These are phyloP conservation scores for Bombus waltoni DNA, from an alignment of 1,140 invertebrate genomes.

Conservation along the genomic window DNA sequence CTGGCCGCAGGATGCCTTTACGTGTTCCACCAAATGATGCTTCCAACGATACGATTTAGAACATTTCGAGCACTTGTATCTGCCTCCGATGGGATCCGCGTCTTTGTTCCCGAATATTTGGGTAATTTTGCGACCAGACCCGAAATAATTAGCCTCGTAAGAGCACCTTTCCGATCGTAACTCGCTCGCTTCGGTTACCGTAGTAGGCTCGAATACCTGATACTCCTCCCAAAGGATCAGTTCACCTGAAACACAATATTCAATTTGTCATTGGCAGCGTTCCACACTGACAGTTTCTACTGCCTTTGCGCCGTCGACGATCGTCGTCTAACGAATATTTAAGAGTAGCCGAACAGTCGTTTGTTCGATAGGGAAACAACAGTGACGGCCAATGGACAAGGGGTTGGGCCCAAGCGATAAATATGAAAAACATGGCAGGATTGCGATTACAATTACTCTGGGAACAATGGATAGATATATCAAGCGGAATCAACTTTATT, in stretches of 20 bases:
- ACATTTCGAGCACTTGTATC: slow-evolving; percentile 76
- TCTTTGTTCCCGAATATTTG: slow-evolving; percentile 22
- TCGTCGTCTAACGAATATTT: slow-evolving; percentile 8
- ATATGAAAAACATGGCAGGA: neutral
- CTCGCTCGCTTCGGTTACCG: slow-evolving; percentile 22
- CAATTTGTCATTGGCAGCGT: slow-evolving; percentile 42
- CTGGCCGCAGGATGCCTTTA: slow-evolving; percentile 81
- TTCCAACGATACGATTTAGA: slow-evolving; percentile 79
- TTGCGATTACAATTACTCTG: neutral
- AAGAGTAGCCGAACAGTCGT: neutral
- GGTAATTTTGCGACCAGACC: neutral
- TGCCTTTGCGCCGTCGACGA: neutral
- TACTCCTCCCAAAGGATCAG: slow-evolving; percentile 67
- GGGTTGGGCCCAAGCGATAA: neutral
- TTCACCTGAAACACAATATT: slow-evolving; percentile 73
- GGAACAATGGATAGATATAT: neutral
- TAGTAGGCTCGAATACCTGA: slow-evolving; percentile 48
- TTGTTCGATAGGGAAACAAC: neutral
- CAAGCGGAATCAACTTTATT: slow-evolving; percentile 12
- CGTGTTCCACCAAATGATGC: slow-evolving; percentile 80
- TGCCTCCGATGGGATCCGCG: slow-evolving; percentile 12
- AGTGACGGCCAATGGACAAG: neutral
- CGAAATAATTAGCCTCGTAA: slow-evolving; percentile 24
- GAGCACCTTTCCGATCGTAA: slow-evolving; percentile 23
- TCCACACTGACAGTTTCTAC: neutral